These are phyloP conservation scores for Meiosimyza platycephala DNA, from an alignment of 2,888 invertebrate genomes.

Conservation along the genomic window DNA sequence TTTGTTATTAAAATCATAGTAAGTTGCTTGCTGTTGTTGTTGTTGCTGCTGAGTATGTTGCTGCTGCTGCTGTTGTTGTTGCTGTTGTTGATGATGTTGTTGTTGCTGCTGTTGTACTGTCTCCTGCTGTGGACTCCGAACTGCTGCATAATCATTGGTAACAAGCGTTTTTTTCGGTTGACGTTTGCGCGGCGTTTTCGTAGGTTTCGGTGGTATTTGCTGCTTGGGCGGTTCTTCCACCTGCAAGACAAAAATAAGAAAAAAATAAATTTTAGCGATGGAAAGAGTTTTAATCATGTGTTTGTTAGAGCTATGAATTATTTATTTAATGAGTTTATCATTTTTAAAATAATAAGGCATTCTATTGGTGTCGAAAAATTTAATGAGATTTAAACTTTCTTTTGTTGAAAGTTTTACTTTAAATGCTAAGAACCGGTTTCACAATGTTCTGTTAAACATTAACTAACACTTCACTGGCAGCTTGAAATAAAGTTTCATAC, in stretches of 20 bases:
- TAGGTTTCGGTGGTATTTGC: slow-evolving; percentile 56
- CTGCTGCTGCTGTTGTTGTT: slow-evolving; percentile 59
- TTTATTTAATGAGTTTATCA: no score
- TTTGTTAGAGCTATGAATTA: no score
- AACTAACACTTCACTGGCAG: no score
- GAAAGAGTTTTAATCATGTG: no score
- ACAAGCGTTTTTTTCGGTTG: slow-evolving; percentile 65
- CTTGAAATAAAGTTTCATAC: no score
- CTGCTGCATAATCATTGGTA: slow-evolving; percentile 57
- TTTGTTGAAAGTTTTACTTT: no score
- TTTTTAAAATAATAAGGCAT: no score
- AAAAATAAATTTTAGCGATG: neutral
- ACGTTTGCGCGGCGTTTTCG: slow-evolving; percentile 64
- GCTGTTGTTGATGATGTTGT: slow-evolving; percentile 66
- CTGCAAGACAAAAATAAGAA: slow-evolving; percentile 50
- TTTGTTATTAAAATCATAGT: slow-evolving; percentile 84
- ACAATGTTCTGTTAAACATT: no score
- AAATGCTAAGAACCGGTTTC: no score
- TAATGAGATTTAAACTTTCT: no score
- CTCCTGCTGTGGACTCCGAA: slow-evolving; percentile 59
- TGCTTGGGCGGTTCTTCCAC: slow-evolving; percentile 54
- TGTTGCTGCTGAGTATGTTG: slow-evolving; percentile 66
- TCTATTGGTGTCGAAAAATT: no score
- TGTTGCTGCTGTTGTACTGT: slow-evolving; percentile 69
- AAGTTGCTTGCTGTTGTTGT: slow-evolving; percentile 68